Evolutionary conservation across 2,888 invertebrate species (phyloP), one percentile per base, ranked within the genome.

Genomic region (Agriopis leucophaearia): DNA sequence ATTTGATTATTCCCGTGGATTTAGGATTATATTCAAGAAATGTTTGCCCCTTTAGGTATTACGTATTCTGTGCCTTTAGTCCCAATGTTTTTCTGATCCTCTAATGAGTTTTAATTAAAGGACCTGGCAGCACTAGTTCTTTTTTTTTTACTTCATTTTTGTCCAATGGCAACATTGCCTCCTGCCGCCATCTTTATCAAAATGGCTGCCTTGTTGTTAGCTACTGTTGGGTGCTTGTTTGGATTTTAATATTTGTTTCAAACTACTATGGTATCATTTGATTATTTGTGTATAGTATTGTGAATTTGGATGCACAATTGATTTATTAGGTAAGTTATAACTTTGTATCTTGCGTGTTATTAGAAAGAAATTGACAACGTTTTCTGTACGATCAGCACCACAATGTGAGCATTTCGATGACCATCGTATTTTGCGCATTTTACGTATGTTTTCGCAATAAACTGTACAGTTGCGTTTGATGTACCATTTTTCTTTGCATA

Each of bases 171-270:
- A 48, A 45, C 54, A 54, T n/a, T 47, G 48, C n/a, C 45, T 70
- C n/a, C 45, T 70, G 74, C 77, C 87, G 88, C 89, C 89, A 89
- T 90, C 82, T 89, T 87, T 79, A 78, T 77, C 82, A 91, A 92
- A 83, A 94, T 94, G 93, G 93, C 92, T 90, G 88, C 89, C 91
- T 89, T 94, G 93, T 94, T 93, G 91, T 91, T 94, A 88, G 92
- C 85, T 89, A 92, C 86, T 91, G 90, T 88, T 88, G 88, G 87
- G 89, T 88, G 89, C 91, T 92, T 91, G 92, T 92, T 90, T 91
- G 81, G 82, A 78, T 86, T 86, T 87, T 88, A 90, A 81, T 90
- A 87, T 91, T 91, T 90, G 86, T 91, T 91, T 89, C 87, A 82
- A 85, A 85, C 81, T 85, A 87, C 77, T 87, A 89, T 89, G 88